Evolutionary conservation across 2,888 invertebrate genomes (phyloP).

Genomic region (Mystacides longicornis): DNA sequence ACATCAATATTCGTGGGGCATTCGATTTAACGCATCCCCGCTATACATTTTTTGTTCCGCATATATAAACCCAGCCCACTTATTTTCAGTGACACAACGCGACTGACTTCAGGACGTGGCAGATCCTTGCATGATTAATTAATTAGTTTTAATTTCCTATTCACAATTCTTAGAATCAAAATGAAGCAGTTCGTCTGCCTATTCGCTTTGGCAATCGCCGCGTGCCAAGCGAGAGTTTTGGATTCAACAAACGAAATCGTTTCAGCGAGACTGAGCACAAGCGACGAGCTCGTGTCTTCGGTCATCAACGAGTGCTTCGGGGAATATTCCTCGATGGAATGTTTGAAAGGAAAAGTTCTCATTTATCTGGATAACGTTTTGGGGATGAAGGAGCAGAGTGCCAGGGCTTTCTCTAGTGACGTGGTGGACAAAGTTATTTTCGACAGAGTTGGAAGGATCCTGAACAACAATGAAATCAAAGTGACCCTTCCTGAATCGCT

Average conservation of each 20-base stretch:
- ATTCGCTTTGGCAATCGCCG: constrained; percentile 45
- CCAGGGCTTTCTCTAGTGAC: constrained; percentile 52
- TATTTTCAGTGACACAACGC: constrained; percentile 27
- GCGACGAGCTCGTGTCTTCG: constrained; percentile 63
- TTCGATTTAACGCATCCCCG: constrained; percentile 8
- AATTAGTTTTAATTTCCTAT: constrained; percentile 2
- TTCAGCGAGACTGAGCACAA: constrained; percentile 50
- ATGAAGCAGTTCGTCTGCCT: constrained; percentile 44
- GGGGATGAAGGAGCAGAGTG: constrained; percentile 54
- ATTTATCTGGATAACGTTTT: constrained; percentile 66
- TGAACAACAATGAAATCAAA: constrained; percentile 68
- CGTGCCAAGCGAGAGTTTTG: constrained; percentile 44
- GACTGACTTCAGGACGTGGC: constrained; percentile 8
- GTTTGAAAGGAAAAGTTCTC: constrained; percentile 70
- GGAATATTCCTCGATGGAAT: constrained; percentile 58
- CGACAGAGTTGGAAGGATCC: constrained; percentile 60
- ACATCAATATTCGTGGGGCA: constrained; percentile 20
- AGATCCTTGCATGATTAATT: constrained; percentile 5
- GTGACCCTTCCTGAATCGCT: constrained; percentile 66
- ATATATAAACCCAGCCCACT: constrained; percentile 63
- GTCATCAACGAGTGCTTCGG: constrained; percentile 67
- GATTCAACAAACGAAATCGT: constrained; percentile 37
- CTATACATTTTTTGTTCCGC: constrained; percentile 33
- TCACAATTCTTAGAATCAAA: constrained; percentile 6
- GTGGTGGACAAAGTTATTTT: constrained; percentile 69